Conservation (phyloP, 2,113 vertebrate genomes). For the Otolemur garnettii region DNA sequence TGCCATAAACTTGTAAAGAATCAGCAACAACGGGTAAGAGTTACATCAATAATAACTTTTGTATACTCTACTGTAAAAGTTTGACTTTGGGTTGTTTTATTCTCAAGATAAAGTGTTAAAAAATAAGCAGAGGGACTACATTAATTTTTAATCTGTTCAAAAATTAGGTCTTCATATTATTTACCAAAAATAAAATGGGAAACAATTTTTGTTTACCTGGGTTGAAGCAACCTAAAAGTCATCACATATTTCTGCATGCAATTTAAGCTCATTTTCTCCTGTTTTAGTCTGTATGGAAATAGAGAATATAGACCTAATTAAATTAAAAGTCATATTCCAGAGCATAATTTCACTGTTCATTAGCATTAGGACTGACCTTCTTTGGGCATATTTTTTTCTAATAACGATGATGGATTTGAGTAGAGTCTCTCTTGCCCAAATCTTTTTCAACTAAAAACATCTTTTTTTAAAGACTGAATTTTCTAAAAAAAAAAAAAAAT, state of each 20-base stretch:
- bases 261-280: constrained; percentile 38
- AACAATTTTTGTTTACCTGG: constrained; percentile 34
- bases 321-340: constrained; percentile 28
- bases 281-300: constrained; percentile 62
- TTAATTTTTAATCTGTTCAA: constrained; percentile 8
- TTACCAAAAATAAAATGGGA: constrained; percentile 44
- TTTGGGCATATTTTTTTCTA: not conserved
- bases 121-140: not conserved
- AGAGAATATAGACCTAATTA: constrained; percentile 9
- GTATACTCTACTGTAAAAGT: not conserved
- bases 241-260: constrained; percentile 8
- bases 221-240: not conserved
- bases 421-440: not conserved
- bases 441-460: not conserved
- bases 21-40: not conserved
- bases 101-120: constrained; percentile 26
- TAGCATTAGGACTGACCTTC: not conserved
- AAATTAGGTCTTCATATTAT: not conserved
- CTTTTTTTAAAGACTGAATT: not conserved
- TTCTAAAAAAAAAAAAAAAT: not conserved
- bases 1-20: not conserved
- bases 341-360: not conserved
- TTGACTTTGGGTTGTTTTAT: constrained; percentile 13
- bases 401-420: not conserved
- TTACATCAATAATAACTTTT: not conserved